These are phyloP conservation scores for Pseudopleuronectes americanus DNA, from an alignment of 2,797 vertebrate species.

Conservation along the genomic window DNA sequence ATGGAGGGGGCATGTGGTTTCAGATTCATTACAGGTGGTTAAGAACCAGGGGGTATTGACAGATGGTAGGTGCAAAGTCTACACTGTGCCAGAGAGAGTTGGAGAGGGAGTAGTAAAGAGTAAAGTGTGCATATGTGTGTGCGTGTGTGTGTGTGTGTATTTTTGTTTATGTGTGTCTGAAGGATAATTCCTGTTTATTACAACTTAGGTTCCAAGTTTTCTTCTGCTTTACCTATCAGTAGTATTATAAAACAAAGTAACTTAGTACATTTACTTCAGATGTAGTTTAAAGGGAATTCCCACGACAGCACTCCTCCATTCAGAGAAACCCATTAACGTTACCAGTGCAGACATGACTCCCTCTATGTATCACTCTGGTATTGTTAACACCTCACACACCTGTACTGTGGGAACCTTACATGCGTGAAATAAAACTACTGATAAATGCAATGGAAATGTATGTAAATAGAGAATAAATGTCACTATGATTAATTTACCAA, in stretches of 20 bases:
- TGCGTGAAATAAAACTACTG: not conserved
- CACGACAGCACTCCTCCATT: not conserved
- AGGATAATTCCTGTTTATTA: not conserved
- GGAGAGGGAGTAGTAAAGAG: not conserved
- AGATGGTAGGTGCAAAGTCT: conserved; percentile 29
- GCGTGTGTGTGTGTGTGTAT: not conserved
- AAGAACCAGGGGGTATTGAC: conserved; percentile 48
- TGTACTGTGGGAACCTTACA: not conserved
- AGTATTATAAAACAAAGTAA: not conserved
- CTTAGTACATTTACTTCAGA: too few relatives aligned
- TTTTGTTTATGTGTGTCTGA: too few relatives aligned
- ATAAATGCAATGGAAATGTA: too few relatives aligned
- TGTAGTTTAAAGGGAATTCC: not conserved
- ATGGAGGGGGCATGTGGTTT: conserved; percentile 24
- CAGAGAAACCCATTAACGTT: too few relatives aligned
- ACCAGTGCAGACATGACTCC: too few relatives aligned
- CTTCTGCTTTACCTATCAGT: too few relatives aligned
- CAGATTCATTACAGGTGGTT: conserved; percentile 66
- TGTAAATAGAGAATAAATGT: too few relatives aligned
- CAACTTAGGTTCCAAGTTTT: too few relatives aligned
- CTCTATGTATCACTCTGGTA: too few relatives aligned
- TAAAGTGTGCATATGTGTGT: not conserved
- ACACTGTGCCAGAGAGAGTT: not conserved
- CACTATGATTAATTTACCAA: too few relatives aligned
- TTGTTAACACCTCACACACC: not conserved